phyloP scores from a whole-genome alignment of 2,888 invertebrate species.

The Chrysopilus asiliformis region DNA sequence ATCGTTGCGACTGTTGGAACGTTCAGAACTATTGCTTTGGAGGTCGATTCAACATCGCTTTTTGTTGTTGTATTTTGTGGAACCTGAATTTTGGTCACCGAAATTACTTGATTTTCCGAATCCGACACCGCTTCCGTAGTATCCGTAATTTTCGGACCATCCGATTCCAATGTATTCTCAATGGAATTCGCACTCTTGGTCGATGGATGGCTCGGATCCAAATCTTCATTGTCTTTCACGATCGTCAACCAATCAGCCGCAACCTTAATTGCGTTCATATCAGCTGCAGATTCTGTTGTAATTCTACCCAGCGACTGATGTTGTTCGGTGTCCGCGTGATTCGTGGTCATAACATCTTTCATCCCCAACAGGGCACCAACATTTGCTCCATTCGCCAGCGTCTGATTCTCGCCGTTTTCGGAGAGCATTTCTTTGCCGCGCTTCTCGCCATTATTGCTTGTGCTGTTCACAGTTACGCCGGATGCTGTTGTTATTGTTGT shows the following conservation, averaged over 20 bases:
- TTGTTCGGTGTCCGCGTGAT: constrained; percentile 6
- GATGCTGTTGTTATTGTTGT: constrained; percentile 7
- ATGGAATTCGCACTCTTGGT: constrained; percentile 14
- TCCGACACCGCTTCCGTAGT: no score
- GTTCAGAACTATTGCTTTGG: no score
- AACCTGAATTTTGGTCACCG: neutral
- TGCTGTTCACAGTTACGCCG: constrained; percentile 7
- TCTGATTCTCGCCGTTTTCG: constrained; percentile 27
- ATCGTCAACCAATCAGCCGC: constrained; percentile 12
- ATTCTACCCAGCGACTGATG: neutral
- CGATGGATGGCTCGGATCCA: constrained; percentile 6
- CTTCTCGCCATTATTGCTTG: constrained; percentile 19
- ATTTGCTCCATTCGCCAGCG: constrained; percentile 27
- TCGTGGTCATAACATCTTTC: constrained; percentile 26
- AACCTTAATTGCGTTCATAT: constrained; percentile 7
- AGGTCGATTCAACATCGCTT: constrained; percentile 14
- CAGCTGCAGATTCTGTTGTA: constrained; percentile 1
- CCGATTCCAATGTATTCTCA: constrained; percentile 13
- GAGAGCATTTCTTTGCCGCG: constrained; percentile 28
- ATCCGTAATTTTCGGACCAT: constrained; percentile 7
- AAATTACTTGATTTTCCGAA: constrained; percentile 6
- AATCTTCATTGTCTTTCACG: constrained; percentile 15
- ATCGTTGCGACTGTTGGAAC: no score
- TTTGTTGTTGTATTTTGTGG: constrained; percentile 12
- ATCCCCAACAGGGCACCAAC: constrained; percentile 29